Evolutionary conservation across 2,888 invertebrate species (phyloP).

Genomic region (Euzophera pinguis): DNA sequence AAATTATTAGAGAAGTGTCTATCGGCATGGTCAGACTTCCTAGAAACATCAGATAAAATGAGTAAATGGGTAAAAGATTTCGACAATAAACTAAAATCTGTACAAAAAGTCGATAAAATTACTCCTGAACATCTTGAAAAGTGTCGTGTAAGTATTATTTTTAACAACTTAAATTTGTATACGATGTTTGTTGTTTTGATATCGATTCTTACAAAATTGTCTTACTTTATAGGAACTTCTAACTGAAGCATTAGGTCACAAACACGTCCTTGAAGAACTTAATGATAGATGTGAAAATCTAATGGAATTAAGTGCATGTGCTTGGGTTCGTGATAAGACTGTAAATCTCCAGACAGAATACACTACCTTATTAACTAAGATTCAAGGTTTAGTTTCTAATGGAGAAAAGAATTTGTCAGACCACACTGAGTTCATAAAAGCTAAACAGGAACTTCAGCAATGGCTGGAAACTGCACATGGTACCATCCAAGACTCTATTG

Average conservation of each 20-base stretch:
- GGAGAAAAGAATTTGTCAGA: constrained; percentile 95
- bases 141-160: constrained; percentile 80
- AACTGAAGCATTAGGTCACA: constrained; percentile 87
- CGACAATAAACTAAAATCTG: constrained; percentile 81
- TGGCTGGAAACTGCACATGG: constrained; percentile 92
- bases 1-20: constrained; percentile 87
- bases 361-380: constrained; percentile 87
- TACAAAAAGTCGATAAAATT: constrained; percentile 86
- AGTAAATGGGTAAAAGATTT: constrained; percentile 87
- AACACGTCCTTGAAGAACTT: constrained; percentile 89
- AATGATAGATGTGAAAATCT: constrained; percentile 92
- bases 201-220: background rate
- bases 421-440: constrained; percentile 93
- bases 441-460: constrained; percentile 88
- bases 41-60: constrained; percentile 85
- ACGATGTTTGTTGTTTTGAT: background rate
- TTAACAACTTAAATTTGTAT: background rate
- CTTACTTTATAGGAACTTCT: constrained; percentile 79
- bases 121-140: constrained; percentile 88
- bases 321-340: constrained; percentile 92
- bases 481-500: constrained; percentile 89
- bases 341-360: constrained; percentile 91
- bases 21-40: constrained; percentile 89
- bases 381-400: constrained; percentile 90
- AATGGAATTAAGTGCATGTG: constrained; percentile 91